These are phyloP conservation scores for Patella ulyssiponensis DNA, from an alignment of 2,888 invertebrate genomes.

Conservation along the genomic window DNA sequence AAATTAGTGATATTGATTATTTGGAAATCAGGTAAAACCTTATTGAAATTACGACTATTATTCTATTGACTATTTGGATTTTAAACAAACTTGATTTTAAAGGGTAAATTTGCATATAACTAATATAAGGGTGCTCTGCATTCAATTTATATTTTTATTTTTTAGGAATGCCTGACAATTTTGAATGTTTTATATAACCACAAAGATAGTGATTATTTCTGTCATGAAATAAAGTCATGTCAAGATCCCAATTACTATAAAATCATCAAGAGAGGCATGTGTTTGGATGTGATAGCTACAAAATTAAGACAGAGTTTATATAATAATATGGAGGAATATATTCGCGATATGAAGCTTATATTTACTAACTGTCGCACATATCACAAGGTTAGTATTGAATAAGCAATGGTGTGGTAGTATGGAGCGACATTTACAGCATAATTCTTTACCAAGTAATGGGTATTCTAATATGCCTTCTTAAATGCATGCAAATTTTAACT, in stretches of 20 bases:
- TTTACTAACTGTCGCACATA: constrained; percentile 20
- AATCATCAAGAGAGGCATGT: constrained; percentile 24
- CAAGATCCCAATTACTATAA: constrained; percentile 22
- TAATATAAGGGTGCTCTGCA: no score
- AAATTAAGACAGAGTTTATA: constrained; percentile 17
- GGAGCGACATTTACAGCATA: no score
- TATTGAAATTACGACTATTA: no score
- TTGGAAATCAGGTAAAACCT: no score
- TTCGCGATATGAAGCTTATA: constrained; percentile 22
- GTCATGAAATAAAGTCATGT: constrained; percentile 19
- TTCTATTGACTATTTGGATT: not conserved
- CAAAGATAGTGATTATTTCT: constrained; percentile 21
- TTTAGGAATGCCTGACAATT: constrained; percentile 23
- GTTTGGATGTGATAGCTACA: constrained; percentile 16
- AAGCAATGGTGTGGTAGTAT: not conserved
- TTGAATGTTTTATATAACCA: constrained; percentile 20
- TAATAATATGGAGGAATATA: constrained; percentile 7
- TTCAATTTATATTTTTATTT: not conserved
- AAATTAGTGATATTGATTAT: no score
- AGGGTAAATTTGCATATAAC: not conserved
- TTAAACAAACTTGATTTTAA: not conserved
- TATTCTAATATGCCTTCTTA: no score
- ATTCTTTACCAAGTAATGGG: no score
- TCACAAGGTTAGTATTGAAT: constrained; percentile 9
- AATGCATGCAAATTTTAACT: no score